Evolutionary conservation across 2,888 invertebrate genomes (phyloP).

Genomic region (Spodoptera littoralis): DNA sequence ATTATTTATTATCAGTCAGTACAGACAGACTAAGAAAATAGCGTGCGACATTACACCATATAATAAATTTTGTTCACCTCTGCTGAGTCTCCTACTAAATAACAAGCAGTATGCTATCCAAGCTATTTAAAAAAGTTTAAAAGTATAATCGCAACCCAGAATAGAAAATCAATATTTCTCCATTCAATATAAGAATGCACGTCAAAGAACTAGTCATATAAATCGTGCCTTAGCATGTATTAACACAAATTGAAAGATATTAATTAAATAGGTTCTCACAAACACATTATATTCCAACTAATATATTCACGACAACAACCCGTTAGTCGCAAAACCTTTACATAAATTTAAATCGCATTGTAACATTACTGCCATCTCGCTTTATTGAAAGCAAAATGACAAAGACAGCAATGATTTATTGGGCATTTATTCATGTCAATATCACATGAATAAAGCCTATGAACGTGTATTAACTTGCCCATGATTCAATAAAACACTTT

Average conservation of each 20-base stretch:
- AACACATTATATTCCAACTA: constrained; percentile 11
- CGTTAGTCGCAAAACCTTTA: not conserved
- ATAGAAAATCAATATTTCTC: not conserved
- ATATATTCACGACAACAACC: constrained; percentile 19
- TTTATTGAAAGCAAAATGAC: constrained; percentile 26
- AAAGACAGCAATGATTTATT: constrained; percentile 42
- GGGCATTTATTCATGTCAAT: constrained; percentile 24
- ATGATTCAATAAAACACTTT: constrained; percentile 30
- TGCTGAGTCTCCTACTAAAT: too few species aligned
- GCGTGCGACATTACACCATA: too few species aligned
- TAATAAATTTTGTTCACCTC: too few species aligned
- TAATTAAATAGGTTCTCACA: constrained; percentile 19
- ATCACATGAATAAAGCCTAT: constrained; percentile 13
- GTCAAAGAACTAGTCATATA: constrained; percentile 8
- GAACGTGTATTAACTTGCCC: constrained; percentile 17
- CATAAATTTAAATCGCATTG: constrained; percentile 1
- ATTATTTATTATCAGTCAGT: too few species aligned
- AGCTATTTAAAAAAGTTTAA: too few species aligned
- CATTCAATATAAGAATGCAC: constrained; percentile 13
- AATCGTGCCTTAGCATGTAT: constrained; percentile 27
- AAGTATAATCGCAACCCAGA: not conserved
- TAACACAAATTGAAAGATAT: constrained; percentile 10
- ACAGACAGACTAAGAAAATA: too few species aligned
- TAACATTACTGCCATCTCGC: constrained; percentile 7
- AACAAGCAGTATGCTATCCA: too few species aligned